A percentile compares a stretch with the other conserved stretches of the same genome.
Conservation (phyloP, 2,888 invertebrate genomes). For the Sarcophaga caerulescens region DNA sequence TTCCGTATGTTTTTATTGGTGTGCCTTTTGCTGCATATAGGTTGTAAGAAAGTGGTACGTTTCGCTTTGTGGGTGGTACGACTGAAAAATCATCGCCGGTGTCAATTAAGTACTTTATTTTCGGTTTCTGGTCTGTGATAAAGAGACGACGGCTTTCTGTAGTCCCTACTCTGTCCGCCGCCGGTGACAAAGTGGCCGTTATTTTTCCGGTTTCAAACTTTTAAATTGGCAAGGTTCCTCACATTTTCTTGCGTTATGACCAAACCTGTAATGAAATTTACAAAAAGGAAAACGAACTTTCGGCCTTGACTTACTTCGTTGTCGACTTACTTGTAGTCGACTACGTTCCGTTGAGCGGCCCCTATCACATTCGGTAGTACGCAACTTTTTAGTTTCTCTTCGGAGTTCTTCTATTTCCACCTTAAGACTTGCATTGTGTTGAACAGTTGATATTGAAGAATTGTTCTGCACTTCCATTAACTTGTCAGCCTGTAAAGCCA, state of each 20-base stretch:
- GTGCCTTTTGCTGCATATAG: not conserved
- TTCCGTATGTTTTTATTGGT: conserved; percentile 1
- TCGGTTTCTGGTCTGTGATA: conserved; percentile 5
- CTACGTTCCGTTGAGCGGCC: not conserved
- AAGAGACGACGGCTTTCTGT: conserved; percentile 35
- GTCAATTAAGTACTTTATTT: conserved; percentile 23
- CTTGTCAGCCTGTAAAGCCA: conserved; percentile 20
- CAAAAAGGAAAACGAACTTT: conserved; percentile 29
- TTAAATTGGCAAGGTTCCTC: conserved; percentile 31
- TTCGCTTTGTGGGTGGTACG: not conserved
- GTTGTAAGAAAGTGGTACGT: not conserved
- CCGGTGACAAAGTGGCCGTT: not conserved
- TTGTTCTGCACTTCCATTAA: conserved; percentile 12
- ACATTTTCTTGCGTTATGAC: conserved; percentile 29
- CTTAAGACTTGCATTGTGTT: not conserved
- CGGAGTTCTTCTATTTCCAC: conserved; percentile 20
- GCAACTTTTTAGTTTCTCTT: not conserved
- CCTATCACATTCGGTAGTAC: not conserved
- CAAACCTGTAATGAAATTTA: conserved; percentile 29
- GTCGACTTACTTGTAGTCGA: not conserved
- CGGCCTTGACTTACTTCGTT: not conserved
- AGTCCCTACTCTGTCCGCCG: conserved; percentile 10
- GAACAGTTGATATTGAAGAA: not conserved
- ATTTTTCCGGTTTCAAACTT: conserved; percentile 25
- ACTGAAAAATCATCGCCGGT: conserved; percentile 23